Evolutionary conservation across 2,888 invertebrate species (phyloP), one percentile per base, ranked within the genome.

Genomic region (Aromia moschata): DNA sequence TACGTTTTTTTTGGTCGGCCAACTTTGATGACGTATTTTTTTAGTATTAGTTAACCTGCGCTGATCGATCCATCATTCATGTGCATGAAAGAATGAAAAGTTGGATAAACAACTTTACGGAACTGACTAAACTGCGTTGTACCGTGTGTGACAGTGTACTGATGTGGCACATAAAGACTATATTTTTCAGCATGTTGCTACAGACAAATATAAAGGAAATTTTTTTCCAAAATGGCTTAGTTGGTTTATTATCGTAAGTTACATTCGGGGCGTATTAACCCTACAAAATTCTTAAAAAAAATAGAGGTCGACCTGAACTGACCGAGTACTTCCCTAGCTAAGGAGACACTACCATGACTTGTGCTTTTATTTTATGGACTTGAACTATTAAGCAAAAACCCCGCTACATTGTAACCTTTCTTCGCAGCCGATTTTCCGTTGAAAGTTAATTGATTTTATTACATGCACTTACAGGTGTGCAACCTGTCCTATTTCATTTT

Each of bases 351-450:
- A 63, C 60, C 63, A 73, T 76, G 74, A 75, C 75, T 74, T 70
- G 73, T 71, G 68, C 68, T 72, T 74, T 72, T 62, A 69, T 68
- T 70, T 72, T 72, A 69, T 70, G 64, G 62, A 68, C 65, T 64
- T 64, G 68, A 60, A 63, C 71, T 68, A 71, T 71, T 68, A 70
- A 60, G 53, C 52, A 51, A 57, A 60, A 56, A 46, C 67, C 64
- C 60, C 61, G 62, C 58, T 70, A 70, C 69, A 73, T 65, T 73
- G 70, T 72, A 69, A 62, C 64, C 63, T 68, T 65, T 69, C 67
- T 65, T 69, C 66, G 60, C 68, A 64, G 65, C 65, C 70, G 74
- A 73, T 75, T 77, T 77, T 77, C 77, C 77, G 77, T 77, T 76
- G 69, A 70, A 71, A 71, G 63, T 70, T 69, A 75, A 75, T 76